Percentiles rank a stretch among this genome's conserved stretches.
These are phyloP conservation scores for Harpagus bidentatus DNA, from an alignment of 2,113 vertebrate species.

Conservation along the genomic window DNA sequence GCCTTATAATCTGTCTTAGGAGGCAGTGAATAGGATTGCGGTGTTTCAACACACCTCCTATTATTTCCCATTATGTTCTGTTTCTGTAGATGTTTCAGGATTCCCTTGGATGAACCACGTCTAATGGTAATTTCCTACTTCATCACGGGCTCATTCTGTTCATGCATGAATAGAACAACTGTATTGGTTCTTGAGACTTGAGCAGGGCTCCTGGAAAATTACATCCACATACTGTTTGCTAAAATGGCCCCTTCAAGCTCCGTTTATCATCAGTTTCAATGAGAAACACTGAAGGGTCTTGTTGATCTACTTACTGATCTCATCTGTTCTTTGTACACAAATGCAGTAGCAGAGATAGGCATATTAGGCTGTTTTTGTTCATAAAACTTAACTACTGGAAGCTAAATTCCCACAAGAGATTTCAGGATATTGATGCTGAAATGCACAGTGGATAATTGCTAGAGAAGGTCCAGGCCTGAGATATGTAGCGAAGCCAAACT, in stretches of 20 bases:
- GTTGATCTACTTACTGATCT: constrained; percentile 12
- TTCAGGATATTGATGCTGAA: neutral
- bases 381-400: constrained; percentile 13
- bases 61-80: neutral
- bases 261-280: constrained; percentile 25
- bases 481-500: neutral
- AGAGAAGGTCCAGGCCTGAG: neutral
- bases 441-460: neutral
- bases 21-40: neutral
- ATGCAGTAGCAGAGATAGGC: neutral
- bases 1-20: neutral
- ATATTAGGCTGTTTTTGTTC: neutral
- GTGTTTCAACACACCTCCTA: neutral
- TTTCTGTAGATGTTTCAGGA: neutral
- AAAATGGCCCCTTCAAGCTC: constrained; percentile 9
- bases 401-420: neutral
- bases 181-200: neutral
- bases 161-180: constrained; percentile 11
- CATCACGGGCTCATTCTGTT: constrained; percentile 45
- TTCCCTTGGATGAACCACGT: neutral
- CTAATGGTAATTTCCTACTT: constrained; percentile 43
- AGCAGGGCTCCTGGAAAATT: constrained; percentile 29
- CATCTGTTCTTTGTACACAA: neutral
- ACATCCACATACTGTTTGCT: neutral
- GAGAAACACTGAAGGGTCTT: constrained; percentile 8